A percentile compares a stretch with the other conserved stretches of the same genome.
Evolutionary conservation across 2,888 invertebrate genomes (phyloP).

Genomic region (Uloborus plumipes): DNA sequence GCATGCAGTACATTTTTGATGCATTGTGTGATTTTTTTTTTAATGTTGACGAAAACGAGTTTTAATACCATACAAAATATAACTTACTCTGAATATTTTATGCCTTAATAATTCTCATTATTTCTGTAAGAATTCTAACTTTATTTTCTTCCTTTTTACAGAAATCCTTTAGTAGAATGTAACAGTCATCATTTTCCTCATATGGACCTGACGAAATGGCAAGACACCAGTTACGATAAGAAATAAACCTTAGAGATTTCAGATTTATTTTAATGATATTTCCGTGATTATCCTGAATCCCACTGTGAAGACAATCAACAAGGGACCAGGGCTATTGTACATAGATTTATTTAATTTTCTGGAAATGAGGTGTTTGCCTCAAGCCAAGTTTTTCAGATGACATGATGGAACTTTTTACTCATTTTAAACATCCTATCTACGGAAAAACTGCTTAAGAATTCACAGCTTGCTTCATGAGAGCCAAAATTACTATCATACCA

Average conservation of each 20-base stretch:
- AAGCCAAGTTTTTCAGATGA: slow-evolving; percentile 39
- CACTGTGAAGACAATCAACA: neutral
- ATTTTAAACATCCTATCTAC: neutral
- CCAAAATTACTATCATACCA: too few species aligned
- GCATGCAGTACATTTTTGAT: too few species aligned
- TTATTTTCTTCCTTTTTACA: slow-evolving; percentile 66
- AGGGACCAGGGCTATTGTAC: slow-evolving; percentile 29
- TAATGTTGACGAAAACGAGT: too few species aligned
- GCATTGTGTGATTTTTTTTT: too few species aligned
- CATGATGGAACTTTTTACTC: slow-evolving; percentile 15
- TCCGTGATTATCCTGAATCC: slow-evolving; percentile 20
- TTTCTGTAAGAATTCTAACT: neutral
- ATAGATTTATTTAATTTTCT: slow-evolving; percentile 53
- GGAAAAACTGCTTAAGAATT: neutral
- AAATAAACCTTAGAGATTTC: slow-evolving; percentile 24
- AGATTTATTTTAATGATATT: slow-evolving; percentile 6
- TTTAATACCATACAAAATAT: too few species aligned
- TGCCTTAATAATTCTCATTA: neutral
- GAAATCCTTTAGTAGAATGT: slow-evolving; percentile 75
- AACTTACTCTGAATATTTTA: neutral
- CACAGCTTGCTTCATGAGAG: too few species aligned
- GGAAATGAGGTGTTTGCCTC: slow-evolving; percentile 33
- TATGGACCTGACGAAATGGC: slow-evolving; percentile 92
- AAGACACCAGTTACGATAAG: slow-evolving; percentile 74
- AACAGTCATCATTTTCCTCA: slow-evolving; percentile 88